Evolutionary conservation across 23 tunicate genomes (phyloP).

Genomic region (Botrylloides violaceus): DNA sequence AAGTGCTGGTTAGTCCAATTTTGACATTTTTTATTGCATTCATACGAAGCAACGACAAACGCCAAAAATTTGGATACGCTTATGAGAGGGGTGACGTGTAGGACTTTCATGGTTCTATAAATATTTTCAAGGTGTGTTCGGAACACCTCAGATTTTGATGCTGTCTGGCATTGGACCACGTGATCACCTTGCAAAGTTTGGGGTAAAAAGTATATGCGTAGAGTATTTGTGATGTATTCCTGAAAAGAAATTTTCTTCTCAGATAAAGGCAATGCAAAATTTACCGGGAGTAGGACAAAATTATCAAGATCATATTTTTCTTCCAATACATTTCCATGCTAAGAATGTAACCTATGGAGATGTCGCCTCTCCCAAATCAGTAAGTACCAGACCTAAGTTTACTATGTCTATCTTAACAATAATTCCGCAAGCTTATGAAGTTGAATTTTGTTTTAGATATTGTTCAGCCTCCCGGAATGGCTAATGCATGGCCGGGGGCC

Average conservation of each 20-base stretch:
- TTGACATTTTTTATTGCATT: not conserved
- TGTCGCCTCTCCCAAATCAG: not conserved
- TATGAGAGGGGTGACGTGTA: not conserved
- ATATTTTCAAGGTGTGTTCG: conserved; percentile 12
- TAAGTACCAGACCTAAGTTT: not conserved
- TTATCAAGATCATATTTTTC: conserved; percentile 33
- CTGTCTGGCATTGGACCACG: conserved; percentile 48
- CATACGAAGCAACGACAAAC: too few species aligned
- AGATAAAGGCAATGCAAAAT: conserved; percentile 26
- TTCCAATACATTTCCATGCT: conserved; percentile 31
- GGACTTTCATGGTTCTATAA: not conserved
- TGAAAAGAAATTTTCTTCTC: not conserved
- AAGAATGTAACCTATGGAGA: conserved; percentile 22
- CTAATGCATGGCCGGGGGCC: conserved; percentile 3
- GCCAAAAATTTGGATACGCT: not conserved
- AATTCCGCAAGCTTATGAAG: not conserved
- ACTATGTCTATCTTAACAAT: not conserved
- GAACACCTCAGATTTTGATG: conserved; percentile 40
- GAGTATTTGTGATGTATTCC: too few species aligned
- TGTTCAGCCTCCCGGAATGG: conserved; percentile 10
- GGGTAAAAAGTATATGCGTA: too few species aligned
- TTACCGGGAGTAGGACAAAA: conserved; percentile 43
- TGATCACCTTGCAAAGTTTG: conserved; percentile 14
- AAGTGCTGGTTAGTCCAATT: conserved; percentile 19
- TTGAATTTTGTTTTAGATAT: not conserved